A percentile compares a stretch with the other conserved stretches of the same genome.
Evolutionary conservation across 2,888 invertebrate species (phyloP).

Genomic region (Drosophila lacicola): DNA sequence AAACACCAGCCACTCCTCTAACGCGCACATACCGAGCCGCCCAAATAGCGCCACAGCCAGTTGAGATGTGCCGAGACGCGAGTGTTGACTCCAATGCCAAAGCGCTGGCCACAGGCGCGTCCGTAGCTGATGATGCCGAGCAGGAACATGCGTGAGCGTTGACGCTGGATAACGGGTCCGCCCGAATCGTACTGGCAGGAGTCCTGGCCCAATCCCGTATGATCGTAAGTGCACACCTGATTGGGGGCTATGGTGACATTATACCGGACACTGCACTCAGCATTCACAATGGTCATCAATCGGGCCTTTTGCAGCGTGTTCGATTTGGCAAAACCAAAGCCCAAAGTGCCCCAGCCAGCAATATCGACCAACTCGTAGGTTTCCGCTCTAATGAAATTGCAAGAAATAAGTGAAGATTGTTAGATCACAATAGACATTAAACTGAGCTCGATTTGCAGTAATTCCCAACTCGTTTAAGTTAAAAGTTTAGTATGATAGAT

Average conservation of each 20-base stretch:
- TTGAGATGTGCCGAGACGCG: constrained; percentile 86
- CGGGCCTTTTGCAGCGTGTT: constrained; percentile 85
- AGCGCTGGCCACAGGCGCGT: constrained; percentile 85
- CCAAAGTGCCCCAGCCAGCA: constrained; percentile 86
- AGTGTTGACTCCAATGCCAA: constrained; percentile 86
- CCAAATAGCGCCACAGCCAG: constrained; percentile 86
- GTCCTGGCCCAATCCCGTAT: constrained; percentile 82
- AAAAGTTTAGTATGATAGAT: too few species aligned
- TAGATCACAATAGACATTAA: neutral
- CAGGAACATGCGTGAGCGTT: constrained; percentile 82
- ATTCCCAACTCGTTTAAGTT: too few species aligned
- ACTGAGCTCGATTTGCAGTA: too few species aligned
- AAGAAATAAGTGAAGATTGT: neutral
- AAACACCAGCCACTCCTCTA: constrained; percentile 14
- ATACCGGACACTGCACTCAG: constrained; percentile 58
- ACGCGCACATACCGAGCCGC: constrained; percentile 66
- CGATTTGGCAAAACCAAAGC: constrained; percentile 86
- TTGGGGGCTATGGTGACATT: constrained; percentile 46
- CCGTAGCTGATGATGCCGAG: constrained; percentile 87
- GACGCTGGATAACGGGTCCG: constrained; percentile 86
- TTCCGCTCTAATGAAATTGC: constrained; percentile 18
- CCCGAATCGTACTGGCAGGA: constrained; percentile 87
- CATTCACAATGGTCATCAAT: constrained; percentile 81
- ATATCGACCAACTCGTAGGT: constrained; percentile 66
- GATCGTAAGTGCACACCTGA: constrained; percentile 78